Base-by-base conservation (phyloP, 2,113 vertebrate species). In the Aegypius monachus region DNA sequence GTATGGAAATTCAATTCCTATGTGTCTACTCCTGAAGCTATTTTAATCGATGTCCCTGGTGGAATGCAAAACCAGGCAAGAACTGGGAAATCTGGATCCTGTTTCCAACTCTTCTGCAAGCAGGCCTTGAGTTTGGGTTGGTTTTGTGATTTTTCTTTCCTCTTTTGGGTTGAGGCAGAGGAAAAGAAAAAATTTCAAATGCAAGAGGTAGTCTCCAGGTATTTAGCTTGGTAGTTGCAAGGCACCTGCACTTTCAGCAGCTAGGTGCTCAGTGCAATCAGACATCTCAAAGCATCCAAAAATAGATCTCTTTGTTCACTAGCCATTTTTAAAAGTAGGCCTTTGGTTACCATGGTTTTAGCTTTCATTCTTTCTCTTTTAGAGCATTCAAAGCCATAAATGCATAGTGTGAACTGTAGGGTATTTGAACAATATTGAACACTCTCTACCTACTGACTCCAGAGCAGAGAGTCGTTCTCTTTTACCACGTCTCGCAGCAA, bases 321-420 rank as follows among this genome's bases (percentile, higher is more conserved):
- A 43, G 17, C 17, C 40, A 1, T 19, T 80, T 78, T 32, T 45
- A 26, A 70, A 71, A 88, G 79, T 14, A 77, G 45, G 21, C 70
- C 58, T 89, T 56, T 47, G 88, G 82, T 96, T 90, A 40, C 97
- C 93, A 90, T 94, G 90, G 95, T n/a, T 94, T 95, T 90, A 29
- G 8, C 70, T 81, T 86, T 17, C 34, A 61, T 73, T 42, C 55
- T 70, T 56, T 47, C 79, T 50, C 70, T n/a, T 45, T 7, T 27
- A 8, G 85, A 88, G 74, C 48, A 10, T 81, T 56, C 87, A 22
- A 31, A 86, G 84, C 87, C 10, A 0, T 42, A 31, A 52, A 9
- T 2, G 38, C 13, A 0, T 12, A 0, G 45, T 16, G 38, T 17
- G 70, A 42, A 10, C 23, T 13, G 61, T 12, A 17, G 43, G 36